Conservation (phyloP, 2,113 vertebrate species). For the Hyaena hyaena region DNA sequence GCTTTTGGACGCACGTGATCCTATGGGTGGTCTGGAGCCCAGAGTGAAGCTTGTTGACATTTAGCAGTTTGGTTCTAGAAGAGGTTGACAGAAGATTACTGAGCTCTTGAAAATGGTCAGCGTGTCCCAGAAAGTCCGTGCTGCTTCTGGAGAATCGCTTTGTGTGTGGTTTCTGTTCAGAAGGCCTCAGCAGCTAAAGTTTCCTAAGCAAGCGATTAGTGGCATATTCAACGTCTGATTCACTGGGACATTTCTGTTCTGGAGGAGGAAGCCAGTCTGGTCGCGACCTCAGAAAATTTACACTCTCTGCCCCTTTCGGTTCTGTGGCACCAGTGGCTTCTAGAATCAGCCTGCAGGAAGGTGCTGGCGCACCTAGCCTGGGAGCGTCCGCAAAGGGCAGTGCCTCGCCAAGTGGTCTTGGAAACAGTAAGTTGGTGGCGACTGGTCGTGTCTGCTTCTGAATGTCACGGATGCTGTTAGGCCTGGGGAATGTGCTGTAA, state of each 20-base stretch:
- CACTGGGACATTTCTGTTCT: conserved; percentile 42
- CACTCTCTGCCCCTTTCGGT: neutral
- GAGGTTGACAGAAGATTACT: conserved; percentile 58
- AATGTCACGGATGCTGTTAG: rapidly evolving
- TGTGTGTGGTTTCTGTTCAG: conserved; percentile 73
- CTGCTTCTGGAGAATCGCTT: conserved; percentile 62
- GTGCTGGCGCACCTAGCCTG: neutral
- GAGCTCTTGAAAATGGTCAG: conserved; percentile 60
- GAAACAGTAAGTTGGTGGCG: neutral
- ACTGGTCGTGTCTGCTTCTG: neutral
- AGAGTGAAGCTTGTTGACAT: conserved; percentile 56
- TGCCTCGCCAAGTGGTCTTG: neutral
- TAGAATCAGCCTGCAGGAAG: neutral
- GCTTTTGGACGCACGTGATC: neutral
- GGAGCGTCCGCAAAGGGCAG: neutral
- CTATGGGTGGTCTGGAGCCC: conserved; percentile 28
- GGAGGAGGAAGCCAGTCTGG: neutral
- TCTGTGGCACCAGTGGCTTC: neutral
- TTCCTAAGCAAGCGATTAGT: conserved; percentile 61
- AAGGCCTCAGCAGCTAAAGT: conserved; percentile 57
- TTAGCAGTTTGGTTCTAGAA: conserved; percentile 24
- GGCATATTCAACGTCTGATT: conserved; percentile 64
- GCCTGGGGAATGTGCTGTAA: neutral
- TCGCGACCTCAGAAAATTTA: neutral
- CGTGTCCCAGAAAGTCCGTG: conserved; percentile 40